Conservation (phyloP, 2,113 vertebrate genomes). For the Gambusia affinis region DNA sequence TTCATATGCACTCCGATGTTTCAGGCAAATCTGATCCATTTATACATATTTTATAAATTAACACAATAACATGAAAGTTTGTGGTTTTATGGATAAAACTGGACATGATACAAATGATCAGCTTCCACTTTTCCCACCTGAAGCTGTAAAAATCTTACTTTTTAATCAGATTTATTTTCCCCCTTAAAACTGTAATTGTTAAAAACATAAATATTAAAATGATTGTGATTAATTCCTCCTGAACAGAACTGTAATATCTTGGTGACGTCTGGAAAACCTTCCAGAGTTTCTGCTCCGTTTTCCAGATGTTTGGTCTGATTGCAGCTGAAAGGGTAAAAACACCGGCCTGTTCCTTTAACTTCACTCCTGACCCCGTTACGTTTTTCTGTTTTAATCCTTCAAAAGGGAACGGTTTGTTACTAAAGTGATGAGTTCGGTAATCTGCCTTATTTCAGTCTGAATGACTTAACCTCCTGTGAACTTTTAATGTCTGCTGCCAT, state of each 20-base stretch:
- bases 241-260: too few relatives aligned
- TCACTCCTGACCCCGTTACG: constrained; percentile 50
- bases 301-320: background rate
- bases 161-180: too few relatives aligned
- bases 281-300: background rate
- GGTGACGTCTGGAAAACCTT: too few relatives aligned
- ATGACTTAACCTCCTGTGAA: background rate
- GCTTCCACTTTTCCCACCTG: background rate
- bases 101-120: background rate
- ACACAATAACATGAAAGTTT: background rate
- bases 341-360: constrained; percentile 46
- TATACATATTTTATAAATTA: background rate
- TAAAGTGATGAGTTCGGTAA: constrained; percentile 31
- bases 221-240: too few relatives aligned
- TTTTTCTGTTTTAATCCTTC: constrained; percentile 33
- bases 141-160: background rate
- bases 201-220: too few relatives aligned
- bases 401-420: constrained; percentile 51
- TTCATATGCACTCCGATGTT: background rate
- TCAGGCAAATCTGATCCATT: background rate
- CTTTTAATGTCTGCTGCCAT: constrained; percentile 40
- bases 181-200: too few relatives aligned
- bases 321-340: background rate
- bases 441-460: background rate
- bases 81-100: background rate